These are phyloP conservation scores for Paramacrobiotus metropolitanus DNA, from an alignment of 1,140 invertebrate species.

Conservation along the genomic window DNA sequence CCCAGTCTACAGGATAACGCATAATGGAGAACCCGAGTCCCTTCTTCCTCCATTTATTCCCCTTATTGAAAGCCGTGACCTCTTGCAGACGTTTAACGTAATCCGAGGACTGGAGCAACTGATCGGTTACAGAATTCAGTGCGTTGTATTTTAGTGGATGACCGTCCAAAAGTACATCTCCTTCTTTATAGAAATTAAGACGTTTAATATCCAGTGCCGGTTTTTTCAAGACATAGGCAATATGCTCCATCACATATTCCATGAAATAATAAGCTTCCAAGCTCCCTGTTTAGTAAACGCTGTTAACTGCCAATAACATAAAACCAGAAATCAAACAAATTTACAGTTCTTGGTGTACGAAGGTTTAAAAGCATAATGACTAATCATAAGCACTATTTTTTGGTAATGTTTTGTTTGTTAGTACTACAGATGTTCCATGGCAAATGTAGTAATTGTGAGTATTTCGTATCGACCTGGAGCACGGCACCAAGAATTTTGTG, in stretches of 20 bases:
- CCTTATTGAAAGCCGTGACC: conserved; percentile 9
- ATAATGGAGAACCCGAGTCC: conserved; percentile 40
- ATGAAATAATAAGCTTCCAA: conserved; percentile 18
- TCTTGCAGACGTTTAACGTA: conserved; percentile 8
- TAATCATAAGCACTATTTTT: too few species aligned
- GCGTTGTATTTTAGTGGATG: conserved; percentile 1
- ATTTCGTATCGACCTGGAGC: too few species aligned
- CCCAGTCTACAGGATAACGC: too few species aligned
- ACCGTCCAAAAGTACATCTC: too few species aligned
- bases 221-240: conserved; percentile 11
- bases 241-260: conserved; percentile 15
- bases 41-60: conserved; percentile 49
- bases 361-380: too few species aligned
- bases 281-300: too few species aligned
- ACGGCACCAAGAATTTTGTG: conserved; percentile 68
- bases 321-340: too few species aligned
- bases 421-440: too few species aligned
- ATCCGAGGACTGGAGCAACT: conserved; percentile 13
- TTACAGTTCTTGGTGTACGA: too few species aligned
- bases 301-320: too few species aligned
- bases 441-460: too few species aligned
- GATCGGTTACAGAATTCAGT: conserved; percentile 7
- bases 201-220: conserved; percentile 14
- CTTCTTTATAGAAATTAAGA: conserved; percentile 14
- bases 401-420: too few species aligned